phyloP scores from a whole-genome alignment of 1,140 invertebrate genomes.

The Drosophila miranda region DNA sequence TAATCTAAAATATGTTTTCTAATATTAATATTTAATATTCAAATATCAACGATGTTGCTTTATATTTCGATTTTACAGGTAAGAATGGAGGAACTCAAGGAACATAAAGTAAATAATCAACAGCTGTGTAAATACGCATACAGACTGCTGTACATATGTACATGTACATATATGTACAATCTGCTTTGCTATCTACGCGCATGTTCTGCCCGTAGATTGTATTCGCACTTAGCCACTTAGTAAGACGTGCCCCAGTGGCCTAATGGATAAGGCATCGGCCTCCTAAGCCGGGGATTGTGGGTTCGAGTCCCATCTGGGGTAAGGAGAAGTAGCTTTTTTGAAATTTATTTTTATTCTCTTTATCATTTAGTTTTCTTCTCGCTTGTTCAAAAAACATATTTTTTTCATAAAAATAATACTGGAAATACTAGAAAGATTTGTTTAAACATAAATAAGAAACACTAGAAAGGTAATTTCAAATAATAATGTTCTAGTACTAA shows the following conservation, averaged over 20 bases:
- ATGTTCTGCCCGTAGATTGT: background rate
- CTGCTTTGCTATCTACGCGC: background rate
- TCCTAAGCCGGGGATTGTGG: conserved; percentile 45
- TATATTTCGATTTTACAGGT: background rate
- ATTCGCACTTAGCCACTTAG: background rate
- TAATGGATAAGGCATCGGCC: conserved; percentile 50
- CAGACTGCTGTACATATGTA: too few species aligned
- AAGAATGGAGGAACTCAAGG: background rate
- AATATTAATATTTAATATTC: too few species aligned
- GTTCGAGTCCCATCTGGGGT: conserved; percentile 48
- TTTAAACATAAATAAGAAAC: background rate
- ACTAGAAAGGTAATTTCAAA: too few species aligned
- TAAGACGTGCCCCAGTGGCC: conserved; percentile 34
- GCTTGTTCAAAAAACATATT: too few species aligned
- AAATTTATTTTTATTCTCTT: too few species aligned
- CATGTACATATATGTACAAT: background rate
- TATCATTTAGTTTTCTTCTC: too few species aligned
- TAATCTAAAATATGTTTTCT: too few species aligned
- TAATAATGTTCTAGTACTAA: too few species aligned
- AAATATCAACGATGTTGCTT: too few species aligned
- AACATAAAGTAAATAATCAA: background rate
- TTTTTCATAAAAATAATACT: too few species aligned
- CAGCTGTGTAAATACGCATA: background rate
- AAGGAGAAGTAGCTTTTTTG: conserved; percentile 15
- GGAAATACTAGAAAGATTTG: background rate